Conservation (phyloP, 2,888 invertebrate species). For the Xiphydria camelus region DNA sequence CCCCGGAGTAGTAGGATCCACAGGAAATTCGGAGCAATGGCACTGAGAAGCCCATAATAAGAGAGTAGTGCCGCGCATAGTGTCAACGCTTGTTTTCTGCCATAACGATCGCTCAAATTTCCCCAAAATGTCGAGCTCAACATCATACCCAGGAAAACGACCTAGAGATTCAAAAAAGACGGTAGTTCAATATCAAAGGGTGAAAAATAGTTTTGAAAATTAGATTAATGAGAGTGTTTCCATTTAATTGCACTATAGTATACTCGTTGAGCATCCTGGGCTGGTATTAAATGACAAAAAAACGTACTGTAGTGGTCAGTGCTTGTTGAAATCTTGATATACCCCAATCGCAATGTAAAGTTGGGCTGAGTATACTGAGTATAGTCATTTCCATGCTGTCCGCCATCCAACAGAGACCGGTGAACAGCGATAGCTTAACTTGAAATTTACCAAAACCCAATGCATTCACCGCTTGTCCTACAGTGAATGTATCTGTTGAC, state of each 20-base stretch:
- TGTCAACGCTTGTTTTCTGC: conserved; percentile 88
- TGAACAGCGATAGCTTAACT: conserved; percentile 82
- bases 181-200: no score
- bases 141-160: conserved; percentile 96
- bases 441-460: conserved; percentile 89
- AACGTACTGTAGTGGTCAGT: conserved; percentile 79
- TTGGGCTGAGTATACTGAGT: conserved; percentile 88
- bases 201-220: no score
- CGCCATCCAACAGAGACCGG: conserved; percentile 93
- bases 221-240: no score
- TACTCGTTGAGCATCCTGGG: no score
- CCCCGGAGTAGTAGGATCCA: conserved; percentile 91
- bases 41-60: conserved; percentile 87
- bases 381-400: conserved; percentile 99
- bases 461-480: conserved; percentile 84
- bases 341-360: conserved; percentile 93
- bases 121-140: conserved; percentile 95
- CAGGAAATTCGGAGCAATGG: conserved; percentile 87
- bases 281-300: background rate
- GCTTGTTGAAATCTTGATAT: conserved; percentile 91
- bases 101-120: conserved; percentile 90
- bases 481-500: conserved; percentile 78
- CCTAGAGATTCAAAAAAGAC: conserved; percentile 51
- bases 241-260: no score
- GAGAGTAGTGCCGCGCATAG: conserved; percentile 88